Conservation (phyloP, 2,888 invertebrate species). For the Onchidella celtica region DNA sequence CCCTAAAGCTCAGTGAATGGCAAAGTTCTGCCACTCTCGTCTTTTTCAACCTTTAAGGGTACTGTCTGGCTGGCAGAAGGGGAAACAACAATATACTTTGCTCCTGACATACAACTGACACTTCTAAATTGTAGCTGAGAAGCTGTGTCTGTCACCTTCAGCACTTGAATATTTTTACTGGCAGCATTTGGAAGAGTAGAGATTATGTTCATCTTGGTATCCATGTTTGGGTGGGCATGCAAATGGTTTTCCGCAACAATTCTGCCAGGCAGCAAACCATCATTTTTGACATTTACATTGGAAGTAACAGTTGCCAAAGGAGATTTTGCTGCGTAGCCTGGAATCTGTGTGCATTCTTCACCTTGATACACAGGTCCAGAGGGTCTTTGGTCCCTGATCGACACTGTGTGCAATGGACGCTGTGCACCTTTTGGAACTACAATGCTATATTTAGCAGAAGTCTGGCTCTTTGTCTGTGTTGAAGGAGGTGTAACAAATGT, state of each 20-base stretch:
- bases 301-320: background rate
- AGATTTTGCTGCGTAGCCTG: background rate
- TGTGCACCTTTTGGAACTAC: background rate
- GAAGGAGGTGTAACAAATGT: no score
- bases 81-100: conserved; percentile 29
- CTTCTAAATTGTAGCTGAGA: conserved; percentile 22
- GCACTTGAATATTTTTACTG: conserved; percentile 29
- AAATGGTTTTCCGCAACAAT: conserved; percentile 9
- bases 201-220: no score
- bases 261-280: conserved; percentile 11
- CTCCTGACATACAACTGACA: conserved; percentile 27
- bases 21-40: conserved; percentile 53
- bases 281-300: conserved; percentile 15
- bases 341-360: no score
- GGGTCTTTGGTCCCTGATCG: background rate
- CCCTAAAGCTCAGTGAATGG: conserved; percentile 92
- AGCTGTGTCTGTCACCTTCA: conserved; percentile 16
- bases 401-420: background rate
- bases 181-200: no score
- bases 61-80: conserved; percentile 12
- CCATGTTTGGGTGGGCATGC: no score
- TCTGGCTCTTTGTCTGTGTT: no score
- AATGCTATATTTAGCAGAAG: background rate
- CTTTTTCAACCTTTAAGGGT: no score
- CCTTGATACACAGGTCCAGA: no score